phyloP scores from a whole-genome alignment of 1,140 invertebrate species.

The Mamestra configurata region DNA sequence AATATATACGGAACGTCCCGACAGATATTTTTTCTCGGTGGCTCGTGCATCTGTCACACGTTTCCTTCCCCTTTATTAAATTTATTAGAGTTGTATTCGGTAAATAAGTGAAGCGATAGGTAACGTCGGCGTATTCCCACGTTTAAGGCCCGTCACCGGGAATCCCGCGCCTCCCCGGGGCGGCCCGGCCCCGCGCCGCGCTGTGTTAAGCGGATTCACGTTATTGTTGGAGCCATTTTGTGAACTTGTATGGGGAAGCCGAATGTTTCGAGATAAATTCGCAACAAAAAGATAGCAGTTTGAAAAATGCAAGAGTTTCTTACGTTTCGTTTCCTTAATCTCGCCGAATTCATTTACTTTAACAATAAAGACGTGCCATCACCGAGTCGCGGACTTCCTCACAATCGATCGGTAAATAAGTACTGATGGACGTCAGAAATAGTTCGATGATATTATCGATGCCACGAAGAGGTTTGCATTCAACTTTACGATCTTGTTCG shows the following conservation, averaged over 20 bases:
- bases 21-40: slow-evolving; percentile 61
- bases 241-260: slow-evolving; percentile 63
- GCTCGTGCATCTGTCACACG: slow-evolving; percentile 67
- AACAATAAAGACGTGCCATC: slow-evolving; percentile 6
- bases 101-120: slow-evolving; percentile 72
- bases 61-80: slow-evolving; percentile 74
- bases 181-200: slow-evolving; percentile 42
- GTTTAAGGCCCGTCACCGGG: slow-evolving; percentile 70
- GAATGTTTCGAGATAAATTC: slow-evolving; percentile 59
- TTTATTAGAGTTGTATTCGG: slow-evolving; percentile 76
- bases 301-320: slow-evolving; percentile 23
- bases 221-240: slow-evolving; percentile 74
- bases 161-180: slow-evolving; percentile 71
- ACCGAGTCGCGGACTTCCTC: neutral
- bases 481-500: slow-evolving; percentile 84
- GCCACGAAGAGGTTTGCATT: slow-evolving; percentile 84
- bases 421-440: slow-evolving; percentile 64
- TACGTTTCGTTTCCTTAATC: slow-evolving; percentile 32
- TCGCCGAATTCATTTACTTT: neutral
- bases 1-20: slow-evolving; percentile 50
- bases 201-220: slow-evolving; percentile 74
- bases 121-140: slow-evolving; percentile 65
- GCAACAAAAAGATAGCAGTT: slow-evolving; percentile 44
- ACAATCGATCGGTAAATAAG: slow-evolving; percentile 43
- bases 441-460: slow-evolving; percentile 81